phyloP scores from a whole-genome alignment of 2,888 invertebrate species.

The Plagodis dolabraria region DNA sequence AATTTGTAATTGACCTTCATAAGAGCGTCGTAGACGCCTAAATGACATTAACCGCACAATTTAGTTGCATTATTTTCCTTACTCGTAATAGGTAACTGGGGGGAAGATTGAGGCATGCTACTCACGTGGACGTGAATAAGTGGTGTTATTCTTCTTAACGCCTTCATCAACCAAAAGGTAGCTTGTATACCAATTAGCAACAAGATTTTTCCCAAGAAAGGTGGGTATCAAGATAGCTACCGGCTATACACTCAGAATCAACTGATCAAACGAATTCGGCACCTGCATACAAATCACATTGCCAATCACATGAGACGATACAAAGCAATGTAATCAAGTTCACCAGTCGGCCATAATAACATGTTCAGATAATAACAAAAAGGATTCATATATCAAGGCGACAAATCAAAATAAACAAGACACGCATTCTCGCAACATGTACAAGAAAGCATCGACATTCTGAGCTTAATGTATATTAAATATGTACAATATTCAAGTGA shows the following conservation, averaged over 20 bases:
- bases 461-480: slow-evolving; percentile 77
- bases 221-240: no score
- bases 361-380: slow-evolving; percentile 68
- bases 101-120: no score
- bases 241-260: background rate
- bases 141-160: no score
- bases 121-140: no score
- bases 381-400: slow-evolving; percentile 77
- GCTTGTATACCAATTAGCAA: no score
- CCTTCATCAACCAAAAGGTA: no score
- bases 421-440: slow-evolving; percentile 64
- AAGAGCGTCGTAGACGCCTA: no score
- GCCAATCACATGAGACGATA: slow-evolving; percentile 7
- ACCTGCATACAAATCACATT: slow-evolving; percentile 11
- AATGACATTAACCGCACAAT: no score
- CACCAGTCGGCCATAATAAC: slow-evolving; percentile 62
- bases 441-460: slow-evolving; percentile 71
- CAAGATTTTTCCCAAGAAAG: no score
- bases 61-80: no score
- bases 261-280: slow-evolving; percentile 2
- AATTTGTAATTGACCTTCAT: no score
- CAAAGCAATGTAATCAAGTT: slow-evolving; percentile 57
- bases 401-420: slow-evolving; percentile 81
- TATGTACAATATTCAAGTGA: slow-evolving; percentile 74
- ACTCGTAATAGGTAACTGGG: no score